Conservation (phyloP, 2,113 vertebrate species). For the Gymnorhina tibicen region DNA sequence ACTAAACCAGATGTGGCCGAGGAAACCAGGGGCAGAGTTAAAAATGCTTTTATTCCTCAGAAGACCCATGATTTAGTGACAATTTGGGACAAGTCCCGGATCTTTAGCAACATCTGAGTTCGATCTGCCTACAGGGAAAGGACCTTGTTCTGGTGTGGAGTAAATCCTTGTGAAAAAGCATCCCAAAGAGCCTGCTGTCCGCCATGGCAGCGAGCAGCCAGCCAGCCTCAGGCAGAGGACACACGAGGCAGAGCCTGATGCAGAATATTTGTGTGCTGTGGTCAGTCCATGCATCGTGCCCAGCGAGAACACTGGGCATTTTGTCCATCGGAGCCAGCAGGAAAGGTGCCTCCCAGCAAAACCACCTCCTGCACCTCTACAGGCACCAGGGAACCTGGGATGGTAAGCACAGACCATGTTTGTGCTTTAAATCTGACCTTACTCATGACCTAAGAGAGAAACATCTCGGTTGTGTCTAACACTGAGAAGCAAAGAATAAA, state of each 20-base stretch:
- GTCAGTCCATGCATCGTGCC: not conserved
- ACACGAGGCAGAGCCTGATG: not conserved
- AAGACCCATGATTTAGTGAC: not conserved
- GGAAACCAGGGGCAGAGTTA: not conserved
- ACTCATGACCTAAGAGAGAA: not conserved
- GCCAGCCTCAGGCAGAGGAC: not conserved
- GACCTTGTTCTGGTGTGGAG: not conserved
- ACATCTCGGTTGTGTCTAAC: not conserved
- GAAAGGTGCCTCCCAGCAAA: not conserved
- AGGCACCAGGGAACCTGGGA: not conserved
- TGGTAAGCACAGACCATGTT: not conserved
- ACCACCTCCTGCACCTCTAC: not conserved
- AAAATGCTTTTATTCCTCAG: not conserved
- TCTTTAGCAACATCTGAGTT: not conserved
- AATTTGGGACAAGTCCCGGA: not conserved
- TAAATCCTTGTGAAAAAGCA: not conserved
- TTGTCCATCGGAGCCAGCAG: not conserved
- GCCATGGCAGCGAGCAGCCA: accelerated
- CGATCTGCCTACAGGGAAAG: not conserved
- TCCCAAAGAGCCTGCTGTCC: not conserved
- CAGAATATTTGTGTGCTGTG: not conserved
- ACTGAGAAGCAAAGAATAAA: not conserved
- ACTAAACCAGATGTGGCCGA: not conserved
- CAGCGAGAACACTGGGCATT: not conserved
- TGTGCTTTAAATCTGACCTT: not conserved